Evolutionary conservation across 2,888 invertebrate species (phyloP).

Genomic region (Apotomis capreana): DNA sequence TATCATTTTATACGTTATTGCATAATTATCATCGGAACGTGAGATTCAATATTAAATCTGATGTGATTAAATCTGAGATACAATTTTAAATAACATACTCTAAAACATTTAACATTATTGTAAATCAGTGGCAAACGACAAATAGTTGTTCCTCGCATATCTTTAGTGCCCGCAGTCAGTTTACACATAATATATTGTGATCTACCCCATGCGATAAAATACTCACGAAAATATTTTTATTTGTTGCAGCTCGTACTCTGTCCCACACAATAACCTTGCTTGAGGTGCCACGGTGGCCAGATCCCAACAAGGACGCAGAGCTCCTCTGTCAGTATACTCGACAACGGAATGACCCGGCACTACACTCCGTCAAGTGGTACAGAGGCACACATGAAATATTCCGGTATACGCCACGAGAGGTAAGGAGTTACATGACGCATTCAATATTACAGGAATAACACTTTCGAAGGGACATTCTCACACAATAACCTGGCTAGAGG

Average conservation of each 20-base stretch:
- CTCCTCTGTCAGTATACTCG: slow-evolving; percentile 68
- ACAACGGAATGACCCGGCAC: slow-evolving; percentile 77
- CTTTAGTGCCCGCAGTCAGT: no score
- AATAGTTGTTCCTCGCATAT: no score
- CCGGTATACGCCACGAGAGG: slow-evolving; percentile 75
- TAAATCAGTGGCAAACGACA: no score
- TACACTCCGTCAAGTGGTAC: slow-evolving; percentile 92
- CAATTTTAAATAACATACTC: no score
- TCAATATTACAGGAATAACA: no score
- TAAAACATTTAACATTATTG: no score
- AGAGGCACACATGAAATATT: slow-evolving; percentile 82
- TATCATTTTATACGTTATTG: no score
- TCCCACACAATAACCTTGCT: slow-evolving; percentile 73
- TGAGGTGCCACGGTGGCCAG: slow-evolving; percentile 73
- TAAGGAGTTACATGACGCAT: slow-evolving; percentile 44
- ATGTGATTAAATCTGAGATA: no score
- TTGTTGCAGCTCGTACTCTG: slow-evolving; percentile 66
- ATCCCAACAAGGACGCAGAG: slow-evolving; percentile 69
- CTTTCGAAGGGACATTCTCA: slow-evolving; percentile 53
- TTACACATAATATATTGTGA: no score
- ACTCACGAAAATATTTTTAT: not conserved
- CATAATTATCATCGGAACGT: no score
- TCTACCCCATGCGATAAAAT: not conserved
- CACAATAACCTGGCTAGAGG: slow-evolving; percentile 71
- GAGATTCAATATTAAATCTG: no score